Percentiles rank a stretch among this genome's conserved stretches.
Evolutionary conservation across 2,888 invertebrate genomes (phyloP).

Genomic region (Cataglyphis albicans): DNA sequence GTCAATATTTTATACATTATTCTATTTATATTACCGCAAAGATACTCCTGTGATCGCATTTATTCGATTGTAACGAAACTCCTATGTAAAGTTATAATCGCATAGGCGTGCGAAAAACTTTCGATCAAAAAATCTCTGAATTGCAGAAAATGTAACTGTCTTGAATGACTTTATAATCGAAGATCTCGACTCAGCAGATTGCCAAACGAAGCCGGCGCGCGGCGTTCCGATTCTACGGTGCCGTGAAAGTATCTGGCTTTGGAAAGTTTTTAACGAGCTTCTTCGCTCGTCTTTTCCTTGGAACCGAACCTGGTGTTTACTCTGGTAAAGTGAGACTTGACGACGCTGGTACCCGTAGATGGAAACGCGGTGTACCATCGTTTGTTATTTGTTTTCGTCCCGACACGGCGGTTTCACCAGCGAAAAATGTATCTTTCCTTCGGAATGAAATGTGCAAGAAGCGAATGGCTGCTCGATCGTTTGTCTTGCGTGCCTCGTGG

Average conservation of each 20-base stretch:
- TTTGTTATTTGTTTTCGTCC: slow-evolving; percentile 71
- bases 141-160: slow-evolving; percentile 19
- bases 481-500: slow-evolving; percentile 42
- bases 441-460: slow-evolving; percentile 63
- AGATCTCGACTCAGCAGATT: slow-evolving; percentile 59
- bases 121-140: neutral
- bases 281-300: slow-evolving; percentile 72
- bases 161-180: slow-evolving; percentile 49
- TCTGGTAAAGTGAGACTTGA: slow-evolving; percentile 63
- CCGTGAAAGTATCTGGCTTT: slow-evolving; percentile 71
- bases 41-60: neutral
- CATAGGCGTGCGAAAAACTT: slow-evolving; percentile 2
- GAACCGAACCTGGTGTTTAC: slow-evolving; percentile 68
- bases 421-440: slow-evolving; percentile 60
- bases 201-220: slow-evolving; percentile 61
- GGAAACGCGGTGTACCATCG: slow-evolving; percentile 64
- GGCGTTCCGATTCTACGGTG: slow-evolving; percentile 22
- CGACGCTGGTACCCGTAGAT: slow-evolving; percentile 76
- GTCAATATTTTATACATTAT: neutral
- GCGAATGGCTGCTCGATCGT: slow-evolving; percentile 52
- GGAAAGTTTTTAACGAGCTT: slow-evolving; percentile 78
- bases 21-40: neutral
- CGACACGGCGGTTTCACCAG: slow-evolving; percentile 34
- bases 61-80: neutral
- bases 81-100: neutral